phyloP scores from a whole-genome alignment of 2,113 vertebrate genomes.

The Xiphorhynchus elegans region DNA sequence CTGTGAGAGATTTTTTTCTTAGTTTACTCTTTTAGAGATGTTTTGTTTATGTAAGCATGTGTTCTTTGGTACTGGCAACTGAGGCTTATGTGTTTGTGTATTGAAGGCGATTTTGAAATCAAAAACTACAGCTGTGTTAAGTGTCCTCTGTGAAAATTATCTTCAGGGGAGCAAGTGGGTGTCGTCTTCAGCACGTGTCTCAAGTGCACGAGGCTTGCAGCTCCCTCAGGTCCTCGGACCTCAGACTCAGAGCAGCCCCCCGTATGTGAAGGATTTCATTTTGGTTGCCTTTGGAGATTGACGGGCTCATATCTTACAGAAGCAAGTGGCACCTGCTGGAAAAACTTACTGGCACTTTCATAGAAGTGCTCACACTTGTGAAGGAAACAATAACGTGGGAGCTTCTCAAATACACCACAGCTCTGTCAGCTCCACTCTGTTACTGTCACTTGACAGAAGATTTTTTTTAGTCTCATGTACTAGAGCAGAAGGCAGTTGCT shows the following conservation, averaged over 20 bases:
- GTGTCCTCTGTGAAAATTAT: background rate
- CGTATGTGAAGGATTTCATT: background rate
- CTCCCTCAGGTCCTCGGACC: background rate
- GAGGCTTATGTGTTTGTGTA: background rate
- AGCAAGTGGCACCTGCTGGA: background rate
- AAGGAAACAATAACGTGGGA: background rate
- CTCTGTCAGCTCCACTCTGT: background rate
- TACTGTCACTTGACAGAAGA: background rate
- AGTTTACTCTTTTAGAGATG: background rate
- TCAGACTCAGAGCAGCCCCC: background rate
- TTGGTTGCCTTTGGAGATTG: background rate
- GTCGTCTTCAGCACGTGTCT: fast-evolving
- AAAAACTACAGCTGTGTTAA: background rate
- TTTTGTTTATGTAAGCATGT: background rate
- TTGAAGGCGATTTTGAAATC: background rate
- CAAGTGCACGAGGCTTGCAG: fast-evolving
- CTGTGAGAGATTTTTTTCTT: background rate
- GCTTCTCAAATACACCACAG: background rate
- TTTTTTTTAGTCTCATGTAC: background rate
- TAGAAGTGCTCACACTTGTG: background rate
- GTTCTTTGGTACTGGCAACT: fast-evolving
- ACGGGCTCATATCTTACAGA: background rate
- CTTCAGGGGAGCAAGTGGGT: background rate
- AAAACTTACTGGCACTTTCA: background rate
- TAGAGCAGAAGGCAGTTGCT: background rate